phyloP scores from a whole-genome alignment of 2,797 vertebrate genomes.

The Strix occidentalis region DNA sequence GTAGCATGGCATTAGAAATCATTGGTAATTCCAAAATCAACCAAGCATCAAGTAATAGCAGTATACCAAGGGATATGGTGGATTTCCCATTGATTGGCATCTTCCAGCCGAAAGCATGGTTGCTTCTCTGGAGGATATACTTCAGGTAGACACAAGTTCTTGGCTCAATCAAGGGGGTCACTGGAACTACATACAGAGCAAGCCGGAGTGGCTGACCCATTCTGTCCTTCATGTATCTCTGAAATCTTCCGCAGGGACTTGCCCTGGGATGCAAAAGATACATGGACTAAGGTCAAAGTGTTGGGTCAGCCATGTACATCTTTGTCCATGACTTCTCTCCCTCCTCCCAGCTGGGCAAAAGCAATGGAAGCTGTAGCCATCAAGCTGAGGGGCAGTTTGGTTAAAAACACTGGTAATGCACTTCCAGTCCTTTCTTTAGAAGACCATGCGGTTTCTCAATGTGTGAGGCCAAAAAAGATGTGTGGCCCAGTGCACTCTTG shows the following conservation, averaged over 20 bases:
- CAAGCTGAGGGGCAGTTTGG: background rate
- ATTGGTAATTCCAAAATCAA: slow-evolving; percentile 19
- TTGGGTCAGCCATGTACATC: background rate
- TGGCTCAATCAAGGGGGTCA: background rate
- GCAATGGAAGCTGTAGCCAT: background rate
- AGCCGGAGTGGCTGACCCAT: background rate
- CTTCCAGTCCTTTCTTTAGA: background rate
- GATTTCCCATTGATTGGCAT: slow-evolving; percentile 19
- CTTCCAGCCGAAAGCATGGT: slow-evolving; percentile 28
- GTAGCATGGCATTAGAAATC: background rate
- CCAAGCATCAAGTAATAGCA: background rate
- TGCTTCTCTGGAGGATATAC: background rate
- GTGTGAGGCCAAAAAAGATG: slow-evolving; percentile 64
- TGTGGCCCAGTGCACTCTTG: slow-evolving; percentile 70
- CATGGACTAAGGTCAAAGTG: background rate
- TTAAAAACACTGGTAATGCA: slow-evolving; percentile 20
- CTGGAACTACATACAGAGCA: background rate
- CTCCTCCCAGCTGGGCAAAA: background rate
- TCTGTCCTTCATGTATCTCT: background rate
- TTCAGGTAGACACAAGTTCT: background rate
- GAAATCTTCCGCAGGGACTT: background rate
- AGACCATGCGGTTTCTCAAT: slow-evolving; percentile 43
- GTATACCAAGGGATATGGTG: background rate
- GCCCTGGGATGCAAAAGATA: background rate
- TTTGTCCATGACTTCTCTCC: background rate